Evolutionary conservation across 1,140 invertebrate genomes (phyloP).

Genomic region (Aphaenogaster rudis): DNA sequence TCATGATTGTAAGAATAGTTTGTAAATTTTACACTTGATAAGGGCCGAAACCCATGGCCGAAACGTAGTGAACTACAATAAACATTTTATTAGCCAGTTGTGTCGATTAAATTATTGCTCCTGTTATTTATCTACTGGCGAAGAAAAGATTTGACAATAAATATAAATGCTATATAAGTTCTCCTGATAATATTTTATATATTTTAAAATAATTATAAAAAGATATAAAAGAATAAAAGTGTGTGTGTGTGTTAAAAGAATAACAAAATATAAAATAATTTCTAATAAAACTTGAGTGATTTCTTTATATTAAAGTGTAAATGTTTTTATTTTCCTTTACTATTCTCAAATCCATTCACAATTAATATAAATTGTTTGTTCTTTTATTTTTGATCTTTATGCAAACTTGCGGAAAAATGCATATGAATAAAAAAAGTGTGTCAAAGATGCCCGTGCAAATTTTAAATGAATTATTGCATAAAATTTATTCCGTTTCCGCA

Average conservation of each 20-base stretch:
- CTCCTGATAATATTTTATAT: neutral
- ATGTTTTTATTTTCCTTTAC: neutral
- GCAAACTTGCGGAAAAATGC: neutral
- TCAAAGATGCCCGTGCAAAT: conserved; percentile 16
- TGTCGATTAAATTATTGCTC: too few species aligned
- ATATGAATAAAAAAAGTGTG: conserved; percentile 27
- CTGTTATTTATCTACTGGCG: too few species aligned
- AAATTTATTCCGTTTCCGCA: conserved; percentile 43
- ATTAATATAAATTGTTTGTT: neutral
- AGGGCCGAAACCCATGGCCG: too few species aligned
- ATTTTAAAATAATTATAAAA: neutral
- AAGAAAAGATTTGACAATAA: too few species aligned
- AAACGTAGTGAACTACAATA: too few species aligned
- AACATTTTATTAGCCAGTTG: too few species aligned
- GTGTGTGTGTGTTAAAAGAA: neutral
- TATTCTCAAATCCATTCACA: neutral
- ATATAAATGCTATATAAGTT: neutral
- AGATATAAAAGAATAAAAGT: neutral
- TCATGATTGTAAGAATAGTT: too few species aligned
- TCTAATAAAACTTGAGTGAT: neutral
- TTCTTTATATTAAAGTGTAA: neutral
- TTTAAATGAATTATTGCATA: conserved; percentile 31
- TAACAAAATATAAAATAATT: neutral
- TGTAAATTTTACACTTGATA: too few species aligned
- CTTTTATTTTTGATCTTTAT: conserved; percentile 12